phyloP scores from a whole-genome alignment of 2,797 vertebrate genomes.

The Danio kyathit region DNA sequence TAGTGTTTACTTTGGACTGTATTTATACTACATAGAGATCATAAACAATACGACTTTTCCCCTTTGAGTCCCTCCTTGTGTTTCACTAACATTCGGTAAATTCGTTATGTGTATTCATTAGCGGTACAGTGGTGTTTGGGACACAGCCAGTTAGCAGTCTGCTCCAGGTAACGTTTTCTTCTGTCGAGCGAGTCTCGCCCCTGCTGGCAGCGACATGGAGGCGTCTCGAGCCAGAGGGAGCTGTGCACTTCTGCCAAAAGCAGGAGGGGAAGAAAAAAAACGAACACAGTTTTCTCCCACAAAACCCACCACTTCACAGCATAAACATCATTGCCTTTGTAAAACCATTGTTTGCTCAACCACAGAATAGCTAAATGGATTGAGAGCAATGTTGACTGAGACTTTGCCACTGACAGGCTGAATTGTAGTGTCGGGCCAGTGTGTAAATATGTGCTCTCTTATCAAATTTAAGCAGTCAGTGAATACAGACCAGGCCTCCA shows the following conservation, averaged over 20 bases:
- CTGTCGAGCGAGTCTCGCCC: slow-evolving; percentile 62
- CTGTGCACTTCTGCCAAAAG: slow-evolving; percentile 58
- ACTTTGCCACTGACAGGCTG: slow-evolving; percentile 44
- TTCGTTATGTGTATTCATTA: slow-evolving; percentile 68
- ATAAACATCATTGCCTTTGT: slow-evolving; percentile 39
- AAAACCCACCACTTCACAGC: slow-evolving; percentile 41
- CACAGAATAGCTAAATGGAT: slow-evolving; percentile 34
- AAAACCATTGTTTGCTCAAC: slow-evolving; percentile 40
- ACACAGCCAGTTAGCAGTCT: slow-evolving; percentile 62
- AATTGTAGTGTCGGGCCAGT: slow-evolving; percentile 42
- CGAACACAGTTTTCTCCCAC: slow-evolving; percentile 47
- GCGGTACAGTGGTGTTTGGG: slow-evolving; percentile 65
- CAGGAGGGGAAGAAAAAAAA: slow-evolving; percentile 18
- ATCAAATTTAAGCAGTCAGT: slow-evolving; percentile 46
- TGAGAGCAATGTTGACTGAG: slow-evolving; percentile 44
- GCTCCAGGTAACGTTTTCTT: slow-evolving; percentile 71
- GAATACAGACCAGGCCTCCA: slow-evolving; percentile 20
- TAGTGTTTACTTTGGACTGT: not conserved
- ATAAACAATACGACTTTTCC: not conserved
- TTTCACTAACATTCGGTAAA: slow-evolving; percentile 56
- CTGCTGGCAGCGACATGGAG: slow-evolving; percentile 69
- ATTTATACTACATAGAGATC: not conserved
- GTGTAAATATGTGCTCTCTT: slow-evolving; percentile 55
- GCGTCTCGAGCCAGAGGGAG: slow-evolving; percentile 66
- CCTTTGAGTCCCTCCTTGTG: slow-evolving; percentile 12